Evolutionary conservation across 2,888 invertebrate genomes (phyloP).

Genomic region (Habroteleia sp.): DNA sequence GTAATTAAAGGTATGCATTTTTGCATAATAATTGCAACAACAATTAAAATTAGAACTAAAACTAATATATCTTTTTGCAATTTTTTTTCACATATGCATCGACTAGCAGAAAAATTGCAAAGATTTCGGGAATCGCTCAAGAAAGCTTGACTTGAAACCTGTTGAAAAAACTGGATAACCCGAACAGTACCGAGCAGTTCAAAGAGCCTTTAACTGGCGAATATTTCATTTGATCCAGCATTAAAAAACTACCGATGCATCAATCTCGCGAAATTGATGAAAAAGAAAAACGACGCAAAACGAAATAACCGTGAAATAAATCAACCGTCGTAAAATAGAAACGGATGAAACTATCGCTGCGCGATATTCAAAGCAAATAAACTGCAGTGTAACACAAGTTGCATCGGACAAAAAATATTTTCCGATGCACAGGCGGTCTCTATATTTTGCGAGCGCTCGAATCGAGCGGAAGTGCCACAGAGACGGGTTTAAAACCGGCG

Average conservation of each 20-base stretch:
- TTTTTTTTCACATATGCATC: no score
- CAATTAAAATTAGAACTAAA: no score
- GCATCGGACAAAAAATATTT: slow-evolving; percentile 61
- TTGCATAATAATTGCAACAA: no score
- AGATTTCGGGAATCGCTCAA: no score
- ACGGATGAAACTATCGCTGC: slow-evolving; percentile 53
- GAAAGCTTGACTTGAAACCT: no score
- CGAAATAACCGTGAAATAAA: slow-evolving; percentile 56
- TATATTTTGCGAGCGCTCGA: slow-evolving; percentile 61
- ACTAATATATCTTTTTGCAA: no score
- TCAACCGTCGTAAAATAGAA: slow-evolving; percentile 58
- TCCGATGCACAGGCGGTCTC: slow-evolving; percentile 55
- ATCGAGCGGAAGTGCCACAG: slow-evolving; percentile 63
- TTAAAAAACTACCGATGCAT: slow-evolving; percentile 43
- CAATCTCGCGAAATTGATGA: slow-evolving; percentile 51
- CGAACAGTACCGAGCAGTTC: no score
- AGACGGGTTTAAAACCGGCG: slow-evolving; percentile 49
- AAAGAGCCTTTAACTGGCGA: slow-evolving; percentile 16
- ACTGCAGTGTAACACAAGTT: slow-evolving; percentile 62
- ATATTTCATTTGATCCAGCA: slow-evolving; percentile 26
- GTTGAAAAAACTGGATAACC: slow-evolving; percentile 5
- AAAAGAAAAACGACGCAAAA: slow-evolving; percentile 46
- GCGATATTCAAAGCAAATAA: slow-evolving; percentile 64
- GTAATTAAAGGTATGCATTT: no score
- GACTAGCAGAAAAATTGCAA: no score